Base-by-base conservation (phyloP, 2,113 vertebrate species). In the Choloepus hoffmanni region DNA sequence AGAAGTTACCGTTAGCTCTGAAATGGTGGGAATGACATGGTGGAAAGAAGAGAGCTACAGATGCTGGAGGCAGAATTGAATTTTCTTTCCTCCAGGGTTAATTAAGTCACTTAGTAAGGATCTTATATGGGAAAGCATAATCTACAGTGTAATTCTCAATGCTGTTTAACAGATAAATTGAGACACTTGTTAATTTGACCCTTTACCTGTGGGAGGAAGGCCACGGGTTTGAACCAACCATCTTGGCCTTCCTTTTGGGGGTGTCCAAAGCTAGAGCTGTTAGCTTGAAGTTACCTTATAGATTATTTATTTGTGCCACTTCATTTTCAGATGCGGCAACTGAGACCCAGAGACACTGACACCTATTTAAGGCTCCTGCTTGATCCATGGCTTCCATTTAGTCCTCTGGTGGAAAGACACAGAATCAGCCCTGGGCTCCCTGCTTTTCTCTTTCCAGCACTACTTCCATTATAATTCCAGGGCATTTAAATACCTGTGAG, bases 241-340 rank as follows among this genome's bases (percentile, higher is more conserved):
- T 72, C n/a, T 94, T 55, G 67, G 9, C n/a, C 50, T 79, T 82
- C 40, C 21, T 23, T 76, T 55, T 67, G 68, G 67, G 53, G 26
- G 2, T 4, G 72, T 67, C 13, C 8, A 18, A 43, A 90, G 43
- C 83, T 45, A 33, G 23, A 83, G 21, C 43, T 76, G 5, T 58
- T 82, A 88, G 19, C 24, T 86, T 28, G 43, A 94, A 81, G n/a
- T 95, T 79, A 83, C 72, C 6, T 58, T 88, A 85, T 5, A 26
- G 26, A 77, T 81, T 33, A 83, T 82, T 86, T 83, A 68, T 89
- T 89, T 92, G 62, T 93, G 65, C 45, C 36, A 45, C 84, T 94
- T 97, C 26, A 86, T 91, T 79, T 96, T 94, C 63, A 86, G 76
- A 70, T 33, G 40, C 60, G 58, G 70, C 65, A 82, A 16, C 18